These are phyloP conservation scores for Caerostris extrusa DNA, from an alignment of 1,140 invertebrate species.

Conservation along the genomic window DNA sequence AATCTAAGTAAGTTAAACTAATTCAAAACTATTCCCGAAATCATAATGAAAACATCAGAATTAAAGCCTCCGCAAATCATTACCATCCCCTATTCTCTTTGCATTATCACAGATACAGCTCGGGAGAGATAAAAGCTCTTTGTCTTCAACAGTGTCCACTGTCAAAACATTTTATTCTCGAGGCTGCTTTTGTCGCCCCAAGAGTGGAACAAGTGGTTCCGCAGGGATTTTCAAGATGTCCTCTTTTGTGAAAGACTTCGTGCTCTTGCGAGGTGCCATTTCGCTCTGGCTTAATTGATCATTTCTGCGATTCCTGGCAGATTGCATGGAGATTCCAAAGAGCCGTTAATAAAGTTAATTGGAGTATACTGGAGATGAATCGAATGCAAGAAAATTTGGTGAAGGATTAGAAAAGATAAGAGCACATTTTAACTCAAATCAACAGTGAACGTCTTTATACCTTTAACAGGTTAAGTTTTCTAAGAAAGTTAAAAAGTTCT, in stretches of 20 bases:
- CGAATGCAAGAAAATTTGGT: background rate
- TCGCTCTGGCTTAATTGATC: background rate
- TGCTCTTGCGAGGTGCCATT: background rate
- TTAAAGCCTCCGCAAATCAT: background rate
- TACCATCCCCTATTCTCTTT: background rate
- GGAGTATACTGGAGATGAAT: background rate
- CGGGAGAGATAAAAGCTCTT: background rate
- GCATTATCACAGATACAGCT: background rate
- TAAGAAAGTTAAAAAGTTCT: no score
- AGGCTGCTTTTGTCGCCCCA: background rate
- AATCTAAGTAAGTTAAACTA: no score
- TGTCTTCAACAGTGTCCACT: background rate
- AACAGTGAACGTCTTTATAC: no score
- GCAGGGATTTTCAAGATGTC: background rate
- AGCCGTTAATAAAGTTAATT: constrained; percentile 1
- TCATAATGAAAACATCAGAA: background rate
- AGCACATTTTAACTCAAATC: background rate
- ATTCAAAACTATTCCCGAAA: no score
- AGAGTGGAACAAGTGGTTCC: constrained; percentile 3
- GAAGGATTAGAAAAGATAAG: background rate
- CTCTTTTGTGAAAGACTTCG: background rate
- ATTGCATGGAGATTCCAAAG: background rate
- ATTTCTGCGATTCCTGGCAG: background rate
- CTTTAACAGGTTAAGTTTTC: no score
- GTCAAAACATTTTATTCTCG: background rate